Percentiles rank a stretch among this genome's conserved stretches.
phyloP scores from a whole-genome alignment of 2,797 vertebrate species.

The Hylomyscus alleni region DNA sequence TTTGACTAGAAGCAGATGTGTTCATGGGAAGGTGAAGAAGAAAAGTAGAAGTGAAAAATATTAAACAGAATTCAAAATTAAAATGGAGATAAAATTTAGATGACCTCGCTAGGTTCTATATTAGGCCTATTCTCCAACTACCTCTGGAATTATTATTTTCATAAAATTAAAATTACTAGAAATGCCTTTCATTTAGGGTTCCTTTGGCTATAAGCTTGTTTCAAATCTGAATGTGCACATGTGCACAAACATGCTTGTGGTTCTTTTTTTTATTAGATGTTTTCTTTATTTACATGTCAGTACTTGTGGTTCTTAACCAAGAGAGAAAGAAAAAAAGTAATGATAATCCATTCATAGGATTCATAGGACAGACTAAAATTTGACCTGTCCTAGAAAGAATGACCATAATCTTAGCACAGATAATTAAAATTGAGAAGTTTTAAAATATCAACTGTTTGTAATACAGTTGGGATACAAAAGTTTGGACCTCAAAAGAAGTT shows the following conservation, averaged over 20 bases:
- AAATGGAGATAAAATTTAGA: background rate
- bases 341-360: background rate
- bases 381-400: background rate
- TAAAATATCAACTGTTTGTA: background rate
- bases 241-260: no score
- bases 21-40: background rate
- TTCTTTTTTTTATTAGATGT: background rate
- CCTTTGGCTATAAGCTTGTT: background rate
- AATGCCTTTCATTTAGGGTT: background rate
- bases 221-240: background rate
- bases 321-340: background rate
- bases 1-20: background rate
- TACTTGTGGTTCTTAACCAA: background rate
- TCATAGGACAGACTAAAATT: background rate
- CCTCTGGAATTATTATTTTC: background rate
- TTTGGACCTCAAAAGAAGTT: background rate
- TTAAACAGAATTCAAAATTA: background rate
- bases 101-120: background rate
- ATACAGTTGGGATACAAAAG: background rate
- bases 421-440: background rate
- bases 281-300: no score
- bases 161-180: conserved; percentile 34
- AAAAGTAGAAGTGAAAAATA: background rate
- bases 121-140: background rate
- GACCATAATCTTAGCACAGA: background rate